These are phyloP conservation scores for Scolopax bukidnonensis DNA, from an alignment of 2,797 vertebrate species.

Conservation along the genomic window DNA sequence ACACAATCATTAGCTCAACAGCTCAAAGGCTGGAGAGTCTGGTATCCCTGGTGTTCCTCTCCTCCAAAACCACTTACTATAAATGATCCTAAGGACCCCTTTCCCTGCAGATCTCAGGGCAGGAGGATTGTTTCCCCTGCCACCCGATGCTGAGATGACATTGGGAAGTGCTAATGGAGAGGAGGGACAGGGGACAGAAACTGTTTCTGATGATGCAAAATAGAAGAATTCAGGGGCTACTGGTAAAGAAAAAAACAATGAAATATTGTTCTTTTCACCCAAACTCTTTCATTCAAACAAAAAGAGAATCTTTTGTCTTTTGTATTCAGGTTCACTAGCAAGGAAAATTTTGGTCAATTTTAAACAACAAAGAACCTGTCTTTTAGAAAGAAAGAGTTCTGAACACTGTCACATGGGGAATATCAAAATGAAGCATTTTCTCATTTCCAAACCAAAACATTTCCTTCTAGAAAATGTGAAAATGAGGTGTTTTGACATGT, in stretches of 20 bases:
- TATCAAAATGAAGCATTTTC: constrained; percentile 24
- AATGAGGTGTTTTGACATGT: constrained; percentile 56
- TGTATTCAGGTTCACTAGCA: background rate
- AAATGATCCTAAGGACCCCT: background rate
- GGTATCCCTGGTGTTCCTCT: background rate
- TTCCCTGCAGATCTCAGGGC: background rate
- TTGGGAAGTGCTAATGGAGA: background rate
- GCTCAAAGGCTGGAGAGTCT: background rate
- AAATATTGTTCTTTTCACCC: background rate
- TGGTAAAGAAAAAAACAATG: background rate
- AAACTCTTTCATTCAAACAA: background rate
- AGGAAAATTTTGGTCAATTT: background rate
- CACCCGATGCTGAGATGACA: background rate
- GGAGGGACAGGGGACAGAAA: background rate
- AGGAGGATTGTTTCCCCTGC: background rate
- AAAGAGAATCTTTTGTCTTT: background rate
- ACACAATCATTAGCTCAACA: background rate
- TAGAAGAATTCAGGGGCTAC: background rate
- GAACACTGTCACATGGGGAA: background rate
- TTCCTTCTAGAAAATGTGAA: constrained; percentile 53
- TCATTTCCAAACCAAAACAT: constrained; percentile 59
- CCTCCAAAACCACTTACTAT: background rate
- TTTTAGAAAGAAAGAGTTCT: background rate
- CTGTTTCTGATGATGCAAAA: background rate
- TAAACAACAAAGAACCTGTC: constrained; percentile 15